phyloP scores from a whole-genome alignment of 2,797 vertebrate species.

The Luscinia luscinia region DNA sequence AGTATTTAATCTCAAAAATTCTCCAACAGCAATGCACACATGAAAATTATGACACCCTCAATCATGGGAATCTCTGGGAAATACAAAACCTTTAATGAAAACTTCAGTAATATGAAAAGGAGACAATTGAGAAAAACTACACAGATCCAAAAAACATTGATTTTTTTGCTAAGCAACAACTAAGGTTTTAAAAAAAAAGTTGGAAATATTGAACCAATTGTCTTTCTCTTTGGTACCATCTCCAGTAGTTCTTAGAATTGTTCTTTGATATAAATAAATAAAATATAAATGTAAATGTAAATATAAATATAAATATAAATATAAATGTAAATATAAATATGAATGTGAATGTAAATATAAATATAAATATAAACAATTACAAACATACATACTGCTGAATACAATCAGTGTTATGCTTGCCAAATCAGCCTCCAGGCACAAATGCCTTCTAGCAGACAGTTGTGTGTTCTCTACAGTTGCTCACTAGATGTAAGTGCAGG shows the following conservation, averaged over 20 bases:
- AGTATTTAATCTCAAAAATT: background rate
- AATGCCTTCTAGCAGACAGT: slow-evolving; percentile 43
- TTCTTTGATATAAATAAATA: background rate
- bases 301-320: background rate
- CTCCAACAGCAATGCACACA: accelerated
- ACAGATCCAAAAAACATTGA: background rate
- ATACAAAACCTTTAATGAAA: background rate
- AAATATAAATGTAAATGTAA: too few relatives aligned
- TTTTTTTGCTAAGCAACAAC: background rate
- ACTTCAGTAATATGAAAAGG: background rate
- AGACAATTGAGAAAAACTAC: background rate
- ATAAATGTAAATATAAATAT: background rate
- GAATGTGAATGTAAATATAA: background rate
- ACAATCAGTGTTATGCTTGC: slow-evolving; percentile 31
- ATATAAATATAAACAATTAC: background rate
- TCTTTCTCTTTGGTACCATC: background rate
- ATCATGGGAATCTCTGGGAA: background rate
- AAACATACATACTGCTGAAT: background rate
- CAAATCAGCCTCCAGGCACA: slow-evolving; percentile 65
- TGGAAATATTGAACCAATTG: background rate
- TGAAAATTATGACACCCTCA: background rate
- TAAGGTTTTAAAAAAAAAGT: background rate
- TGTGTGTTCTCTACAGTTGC: background rate
- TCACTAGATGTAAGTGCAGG: background rate
- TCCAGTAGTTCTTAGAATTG: background rate